phyloP scores from a whole-genome alignment of 2,113 vertebrate genomes.

The Chelonoidis abingdonii region DNA sequence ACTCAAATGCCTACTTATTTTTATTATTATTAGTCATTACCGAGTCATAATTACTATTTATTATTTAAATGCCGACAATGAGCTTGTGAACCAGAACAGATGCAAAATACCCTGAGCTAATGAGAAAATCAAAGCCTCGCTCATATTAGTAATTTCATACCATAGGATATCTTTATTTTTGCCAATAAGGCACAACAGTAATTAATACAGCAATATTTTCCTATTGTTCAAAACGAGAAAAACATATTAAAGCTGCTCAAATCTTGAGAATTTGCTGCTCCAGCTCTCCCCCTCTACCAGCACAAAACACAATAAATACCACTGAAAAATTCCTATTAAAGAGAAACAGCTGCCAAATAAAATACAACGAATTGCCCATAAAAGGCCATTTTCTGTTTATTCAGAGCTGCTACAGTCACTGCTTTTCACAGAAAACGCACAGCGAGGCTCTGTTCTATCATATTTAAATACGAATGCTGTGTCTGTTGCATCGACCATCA shows the following conservation, averaged over 20 bases:
- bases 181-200: conserved; percentile 73
- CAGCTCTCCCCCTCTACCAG: conserved; percentile 57
- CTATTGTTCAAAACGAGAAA: conserved; percentile 58
- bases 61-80: conserved; percentile 73
- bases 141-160: conserved; percentile 72
- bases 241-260: conserved; percentile 58
- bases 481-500: neutral
- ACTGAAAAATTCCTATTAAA: conserved; percentile 56
- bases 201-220: conserved; percentile 75
- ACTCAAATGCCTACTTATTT: conserved; percentile 59
- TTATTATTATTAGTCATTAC: conserved; percentile 74
- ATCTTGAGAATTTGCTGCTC: conserved; percentile 19
- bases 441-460: conserved; percentile 23
- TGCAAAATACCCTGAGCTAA: conserved; percentile 75
- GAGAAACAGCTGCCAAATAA: conserved; percentile 60
- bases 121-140: conserved; percentile 75
- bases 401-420: conserved; percentile 42
- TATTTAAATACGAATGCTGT: conserved; percentile 18
- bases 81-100: conserved; percentile 73
- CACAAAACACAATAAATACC: conserved; percentile 55
- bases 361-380: conserved; percentile 57
- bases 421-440: conserved; percentile 44
- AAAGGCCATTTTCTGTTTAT: conserved; percentile 61
- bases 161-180: conserved; percentile 71
- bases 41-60: conserved; percentile 77